Percentiles rank a stretch among this genome's conserved stretches.
phyloP scores from a whole-genome alignment of 2,797 vertebrate species.

The Lacerta bilineata region DNA sequence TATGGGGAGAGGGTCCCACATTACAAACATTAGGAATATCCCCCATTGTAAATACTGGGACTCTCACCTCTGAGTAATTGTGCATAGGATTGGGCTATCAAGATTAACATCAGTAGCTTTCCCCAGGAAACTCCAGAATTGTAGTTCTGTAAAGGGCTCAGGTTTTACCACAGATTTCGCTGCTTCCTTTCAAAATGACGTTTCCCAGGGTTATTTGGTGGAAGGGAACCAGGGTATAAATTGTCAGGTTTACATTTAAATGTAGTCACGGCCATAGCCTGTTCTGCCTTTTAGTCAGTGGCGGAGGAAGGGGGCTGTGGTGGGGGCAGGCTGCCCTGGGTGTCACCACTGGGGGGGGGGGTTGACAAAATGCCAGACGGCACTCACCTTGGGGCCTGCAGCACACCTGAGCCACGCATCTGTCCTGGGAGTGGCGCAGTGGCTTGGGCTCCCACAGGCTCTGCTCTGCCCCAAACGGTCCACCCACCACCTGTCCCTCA shows the following conservation, averaged over 20 bases:
- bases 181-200: background rate
- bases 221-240: background rate
- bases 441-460: too few relatives aligned
- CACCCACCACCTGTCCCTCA: too few relatives aligned
- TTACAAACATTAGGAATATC: background rate
- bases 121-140: background rate
- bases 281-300: background rate
- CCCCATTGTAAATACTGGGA: background rate
- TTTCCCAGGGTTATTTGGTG: background rate
- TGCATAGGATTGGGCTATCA: background rate
- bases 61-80: background rate
- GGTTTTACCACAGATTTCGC: background rate
- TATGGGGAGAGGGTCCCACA: background rate
- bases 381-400: too few relatives aligned
- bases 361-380: too few relatives aligned
- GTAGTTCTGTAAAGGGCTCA: background rate
- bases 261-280: background rate
- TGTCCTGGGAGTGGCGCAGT: too few relatives aligned
- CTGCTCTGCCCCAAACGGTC: too few relatives aligned
- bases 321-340: too few relatives aligned
- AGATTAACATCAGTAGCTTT: background rate
- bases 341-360: too few relatives aligned
- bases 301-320: too few relatives aligned
- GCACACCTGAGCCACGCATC: rapidly evolving
- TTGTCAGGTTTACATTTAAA: too few relatives aligned